Conservation (phyloP, 2,113 vertebrate species). For the Onychostoma macrolepis region DNA sequence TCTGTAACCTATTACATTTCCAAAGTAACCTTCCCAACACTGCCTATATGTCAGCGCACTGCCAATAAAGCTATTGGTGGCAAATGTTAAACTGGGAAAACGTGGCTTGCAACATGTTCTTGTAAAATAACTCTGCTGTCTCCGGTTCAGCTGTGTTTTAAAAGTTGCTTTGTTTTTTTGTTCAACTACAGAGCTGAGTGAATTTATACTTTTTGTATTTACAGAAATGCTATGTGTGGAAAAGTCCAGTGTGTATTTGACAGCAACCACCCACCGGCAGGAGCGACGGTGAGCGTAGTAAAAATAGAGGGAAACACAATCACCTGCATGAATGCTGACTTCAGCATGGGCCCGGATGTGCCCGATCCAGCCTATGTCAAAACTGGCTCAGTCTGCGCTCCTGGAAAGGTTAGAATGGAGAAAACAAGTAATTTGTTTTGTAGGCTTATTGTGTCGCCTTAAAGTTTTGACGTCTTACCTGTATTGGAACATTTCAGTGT, state of each 20-base stretch:
- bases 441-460: neutral
- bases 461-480: neutral
- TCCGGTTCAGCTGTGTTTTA: too few relatives aligned
- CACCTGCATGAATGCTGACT: slow-evolving; percentile 80
- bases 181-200: neutral
- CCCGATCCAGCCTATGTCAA: slow-evolving; percentile 86
- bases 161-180: too few relatives aligned
- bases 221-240: slow-evolving; percentile 83
- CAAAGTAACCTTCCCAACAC: too few relatives aligned
- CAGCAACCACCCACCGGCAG: slow-evolving; percentile 57
- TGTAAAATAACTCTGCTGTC: too few relatives aligned
- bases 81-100: neutral
- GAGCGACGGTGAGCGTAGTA: slow-evolving; percentile 61
- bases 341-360: slow-evolving; percentile 82
- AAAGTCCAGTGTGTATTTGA: slow-evolving; percentile 85
- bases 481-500: neutral
- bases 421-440: neutral
- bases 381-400: slow-evolving; percentile 77
- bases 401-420: slow-evolving; percentile 75
- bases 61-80: too few relatives aligned
- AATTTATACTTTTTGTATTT: neutral
- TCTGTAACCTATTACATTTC: too few relatives aligned
- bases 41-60: too few relatives aligned
- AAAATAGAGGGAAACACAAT: neutral
- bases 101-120: neutral